Percentiles rank a stretch among this genome's conserved stretches.
phyloP scores from a whole-genome alignment of 2,888 invertebrate species.

The Macrophya annulata region DNA sequence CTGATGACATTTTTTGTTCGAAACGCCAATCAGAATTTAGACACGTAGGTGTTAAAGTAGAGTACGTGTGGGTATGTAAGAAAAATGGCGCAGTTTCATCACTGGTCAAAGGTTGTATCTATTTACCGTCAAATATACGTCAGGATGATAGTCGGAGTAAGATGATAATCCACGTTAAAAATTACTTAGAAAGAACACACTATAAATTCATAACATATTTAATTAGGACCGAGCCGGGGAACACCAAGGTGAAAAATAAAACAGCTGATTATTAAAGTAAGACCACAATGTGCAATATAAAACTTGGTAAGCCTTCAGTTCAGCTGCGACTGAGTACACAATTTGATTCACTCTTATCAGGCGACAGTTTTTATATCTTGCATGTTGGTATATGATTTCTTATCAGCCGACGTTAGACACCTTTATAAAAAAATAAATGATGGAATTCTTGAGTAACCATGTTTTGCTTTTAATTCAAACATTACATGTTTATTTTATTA shows the following conservation, averaged over 20 bases:
- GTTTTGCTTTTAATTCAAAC: background rate
- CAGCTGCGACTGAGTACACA: slow-evolving; percentile 39
- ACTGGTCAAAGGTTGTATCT: background rate
- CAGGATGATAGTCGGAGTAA: background rate
- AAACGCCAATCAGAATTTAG: background rate
- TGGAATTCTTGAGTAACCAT: background rate
- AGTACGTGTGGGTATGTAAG: background rate
- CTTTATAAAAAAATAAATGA: background rate
- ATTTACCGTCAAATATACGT: background rate
- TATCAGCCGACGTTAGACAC: slow-evolving; percentile 39
- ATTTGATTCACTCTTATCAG: slow-evolving; percentile 48
- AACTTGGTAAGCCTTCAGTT: slow-evolving; percentile 14
- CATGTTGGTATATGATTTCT: slow-evolving; percentile 41
- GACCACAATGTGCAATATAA: background rate
- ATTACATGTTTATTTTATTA: background rate
- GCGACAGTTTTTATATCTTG: slow-evolving; percentile 43
- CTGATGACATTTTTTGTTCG: slow-evolving; percentile 20
- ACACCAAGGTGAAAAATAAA: background rate
- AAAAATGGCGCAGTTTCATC: background rate
- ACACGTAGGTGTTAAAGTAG: background rate
- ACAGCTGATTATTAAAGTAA: slow-evolving; percentile 7
- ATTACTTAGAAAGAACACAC: slow-evolving; percentile 1
- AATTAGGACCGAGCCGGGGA: background rate
- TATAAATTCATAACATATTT: background rate
- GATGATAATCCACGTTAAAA: background rate